Evolutionary conservation across 2,797 vertebrate species (phyloP).

Genomic region (Rhodeus uyekii): DNA sequence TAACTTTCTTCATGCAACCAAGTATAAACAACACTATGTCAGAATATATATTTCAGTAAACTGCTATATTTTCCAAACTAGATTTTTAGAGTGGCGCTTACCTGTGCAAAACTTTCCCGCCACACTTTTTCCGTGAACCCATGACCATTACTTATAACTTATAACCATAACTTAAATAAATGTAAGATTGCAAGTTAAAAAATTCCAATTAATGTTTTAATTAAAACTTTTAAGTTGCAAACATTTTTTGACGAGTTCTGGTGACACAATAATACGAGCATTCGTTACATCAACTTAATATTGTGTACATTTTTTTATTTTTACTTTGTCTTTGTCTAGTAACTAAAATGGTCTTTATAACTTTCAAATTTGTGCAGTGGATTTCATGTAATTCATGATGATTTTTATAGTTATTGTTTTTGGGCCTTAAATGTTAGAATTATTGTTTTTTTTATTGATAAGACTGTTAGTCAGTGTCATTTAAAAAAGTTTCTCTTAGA

Average conservation of each 20-base stretch:
- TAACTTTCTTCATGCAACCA: constrained; percentile 6
- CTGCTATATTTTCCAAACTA: neutral
- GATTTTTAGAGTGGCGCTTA: neutral
- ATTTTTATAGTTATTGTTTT: neutral
- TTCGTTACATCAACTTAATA: neutral
- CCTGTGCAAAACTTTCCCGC: neutral
- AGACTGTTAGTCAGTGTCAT: too few relatives aligned
- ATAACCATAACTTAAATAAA: neutral
- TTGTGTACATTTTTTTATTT: too few relatives aligned
- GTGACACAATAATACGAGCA: neutral
- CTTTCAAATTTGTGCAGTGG: neutral
- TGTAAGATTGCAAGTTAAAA: neutral
- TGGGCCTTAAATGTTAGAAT: neutral
- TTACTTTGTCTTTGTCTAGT: neutral
- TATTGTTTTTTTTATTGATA: neutral
- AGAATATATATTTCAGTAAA: neutral
- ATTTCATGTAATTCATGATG: too few relatives aligned
- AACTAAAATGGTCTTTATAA: neutral
- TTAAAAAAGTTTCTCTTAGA: neutral
- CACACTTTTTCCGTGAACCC: neutral
- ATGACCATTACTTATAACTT: neutral
- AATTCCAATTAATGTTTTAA: neutral
- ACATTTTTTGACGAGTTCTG: neutral
- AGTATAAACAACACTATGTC: neutral
- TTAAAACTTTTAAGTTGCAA: neutral